phyloP scores from a whole-genome alignment of 2,797 vertebrate species.

The Phoxinus dragarum region DNA sequence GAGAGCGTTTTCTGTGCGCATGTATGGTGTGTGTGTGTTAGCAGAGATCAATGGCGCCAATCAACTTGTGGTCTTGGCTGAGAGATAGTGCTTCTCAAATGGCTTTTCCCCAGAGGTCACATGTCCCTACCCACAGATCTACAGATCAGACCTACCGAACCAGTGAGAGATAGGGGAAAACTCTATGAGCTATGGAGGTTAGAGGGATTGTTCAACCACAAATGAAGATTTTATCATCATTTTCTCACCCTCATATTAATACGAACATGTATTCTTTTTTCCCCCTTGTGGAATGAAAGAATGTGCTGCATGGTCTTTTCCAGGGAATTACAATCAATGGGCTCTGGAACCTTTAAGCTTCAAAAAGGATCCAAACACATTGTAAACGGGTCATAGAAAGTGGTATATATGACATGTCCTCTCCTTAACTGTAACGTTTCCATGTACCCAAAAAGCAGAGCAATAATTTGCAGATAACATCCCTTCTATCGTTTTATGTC shows the following conservation, averaged over 20 bases:
- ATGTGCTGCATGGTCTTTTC: neutral
- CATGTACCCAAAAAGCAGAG: neutral
- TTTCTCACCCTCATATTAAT: neutral
- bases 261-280: neutral
- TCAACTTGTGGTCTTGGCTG: slow-evolving; percentile 37
- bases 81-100: slow-evolving; percentile 20
- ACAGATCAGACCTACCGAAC: slow-evolving; percentile 14
- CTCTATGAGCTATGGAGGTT: neutral
- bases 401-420: neutral
- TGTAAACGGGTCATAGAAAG: neutral
- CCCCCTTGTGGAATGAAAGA: neutral
- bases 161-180: slow-evolving; percentile 11
- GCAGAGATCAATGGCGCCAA: slow-evolving; percentile 24
- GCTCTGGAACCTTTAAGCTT: neutral
- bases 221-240: neutral
- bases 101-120: slow-evolving; percentile 35
- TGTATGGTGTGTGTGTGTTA: slow-evolving; percentile 20
- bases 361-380: neutral
- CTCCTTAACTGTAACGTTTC: neutral
- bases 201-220: slow-evolving; percentile 17
- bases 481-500: neutral
- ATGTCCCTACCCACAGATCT: slow-evolving; percentile 27
- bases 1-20: neutral
- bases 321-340: neutral
- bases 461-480: neutral